Base-by-base conservation (phyloP, 2,113 vertebrate genomes). In the Epinephelus fuscoguttatus region DNA sequence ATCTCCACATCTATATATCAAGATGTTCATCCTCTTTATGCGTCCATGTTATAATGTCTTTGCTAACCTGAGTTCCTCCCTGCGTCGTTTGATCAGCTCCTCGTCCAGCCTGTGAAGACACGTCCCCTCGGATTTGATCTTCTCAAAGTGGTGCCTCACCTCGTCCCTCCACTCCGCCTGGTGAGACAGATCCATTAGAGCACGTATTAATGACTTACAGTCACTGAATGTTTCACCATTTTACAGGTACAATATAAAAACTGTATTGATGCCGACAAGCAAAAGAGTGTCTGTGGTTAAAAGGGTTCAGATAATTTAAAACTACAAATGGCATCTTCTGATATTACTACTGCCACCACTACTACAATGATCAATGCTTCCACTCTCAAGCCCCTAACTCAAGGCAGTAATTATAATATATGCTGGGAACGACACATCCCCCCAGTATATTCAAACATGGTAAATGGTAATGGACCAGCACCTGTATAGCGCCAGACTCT, bases 61-160 rank as follows among this genome's bases (percentile, higher is more conserved):
- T 55, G 15, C 94, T 82, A 59, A 98, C 98, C 98, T 96, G 76
- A 99, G 98, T 71, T 99, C 98, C 81, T 99, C 98, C 42, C 98
- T 95, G 61, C 98, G 95, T 0, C 98, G 93, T 91, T 97, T 97
- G 92, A 99, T 97, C 73, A 99, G 94, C 87, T 99, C 98, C 91
- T 99, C 98, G 21, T 99, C 98, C 84, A 99, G 94, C 55, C 97
- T 95, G 88, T 99, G 98, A 78, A 99, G 94, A 89, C 98, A 99
- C 0, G 98, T 99, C 42, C 98, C 98, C 92, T 99, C 98, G 0
- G 97, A 98, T 73, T 99, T 99, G 90, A 99, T 98, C 94, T 99
- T 97, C 94, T 99, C 98, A 73, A 99, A 99, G 94, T 99, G 97
- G 72, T 97, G 95, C 91, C 97, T 97, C 85, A 99, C 98, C 90